These are phyloP conservation scores for Habropoda laboriosa DNA, from an alignment of 1,140 invertebrate species.

Conservation along the genomic window DNA sequence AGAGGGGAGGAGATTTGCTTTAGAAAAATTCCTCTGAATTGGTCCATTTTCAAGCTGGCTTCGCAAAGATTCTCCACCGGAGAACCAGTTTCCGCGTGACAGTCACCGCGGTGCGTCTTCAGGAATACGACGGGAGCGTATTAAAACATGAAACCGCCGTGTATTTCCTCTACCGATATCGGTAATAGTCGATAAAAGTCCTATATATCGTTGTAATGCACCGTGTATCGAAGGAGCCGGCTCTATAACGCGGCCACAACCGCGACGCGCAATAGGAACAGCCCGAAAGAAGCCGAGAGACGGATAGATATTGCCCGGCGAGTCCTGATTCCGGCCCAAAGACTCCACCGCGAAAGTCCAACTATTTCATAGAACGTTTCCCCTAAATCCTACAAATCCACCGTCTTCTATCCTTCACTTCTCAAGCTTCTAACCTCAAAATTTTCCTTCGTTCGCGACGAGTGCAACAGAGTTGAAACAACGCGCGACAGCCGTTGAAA, in stretches of 20 bases:
- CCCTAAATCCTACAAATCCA: too few relatives aligned
- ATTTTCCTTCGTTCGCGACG: too few relatives aligned
- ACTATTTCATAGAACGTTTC: too few relatives aligned
- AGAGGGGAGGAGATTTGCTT: too few relatives aligned
- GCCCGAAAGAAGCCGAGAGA: neutral
- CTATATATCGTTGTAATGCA: conserved; percentile 28
- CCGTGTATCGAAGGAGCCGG: conserved; percentile 15
- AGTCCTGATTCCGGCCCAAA: neutral
- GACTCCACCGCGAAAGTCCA: neutral
- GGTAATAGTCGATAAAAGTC: conserved; percentile 43
- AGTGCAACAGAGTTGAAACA: too few relatives aligned
- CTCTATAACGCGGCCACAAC: conserved; percentile 17
- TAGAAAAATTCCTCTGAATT: neutral
- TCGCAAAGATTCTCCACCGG: neutral
- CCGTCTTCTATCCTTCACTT: too few relatives aligned
- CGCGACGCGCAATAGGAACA: neutral
- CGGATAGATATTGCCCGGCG: conserved; percentile 4
- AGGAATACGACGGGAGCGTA: conserved; percentile 9
- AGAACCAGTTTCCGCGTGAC: conserved; percentile 19
- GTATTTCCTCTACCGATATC: conserved; percentile 27
- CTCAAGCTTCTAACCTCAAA: too few relatives aligned
- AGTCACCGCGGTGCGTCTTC: neutral
- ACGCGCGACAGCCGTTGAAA: too few relatives aligned
- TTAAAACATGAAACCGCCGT: conserved; percentile 16
- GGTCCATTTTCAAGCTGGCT: neutral